phyloP scores from a whole-genome alignment of 2,888 invertebrate genomes.

The Rhagophthalmus giganteus region DNA sequence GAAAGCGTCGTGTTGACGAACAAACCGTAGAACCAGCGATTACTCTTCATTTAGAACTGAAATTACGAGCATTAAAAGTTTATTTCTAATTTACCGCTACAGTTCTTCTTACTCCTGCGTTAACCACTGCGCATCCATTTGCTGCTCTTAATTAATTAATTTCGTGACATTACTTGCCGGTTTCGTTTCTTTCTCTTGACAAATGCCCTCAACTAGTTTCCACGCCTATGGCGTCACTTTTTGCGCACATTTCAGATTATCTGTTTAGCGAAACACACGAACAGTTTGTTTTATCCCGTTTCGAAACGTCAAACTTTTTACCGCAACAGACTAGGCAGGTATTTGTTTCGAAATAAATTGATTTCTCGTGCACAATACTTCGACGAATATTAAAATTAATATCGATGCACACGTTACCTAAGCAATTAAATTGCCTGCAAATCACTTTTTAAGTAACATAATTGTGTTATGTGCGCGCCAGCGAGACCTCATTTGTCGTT shows the following conservation, averaged over 20 bases:
- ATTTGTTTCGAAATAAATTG: too few species aligned
- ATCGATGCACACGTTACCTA: too few species aligned
- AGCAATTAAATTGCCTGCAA: too few species aligned
- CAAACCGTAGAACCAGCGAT: conserved; percentile 28
- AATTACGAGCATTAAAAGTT: conserved; percentile 43
- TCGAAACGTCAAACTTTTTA: background rate
- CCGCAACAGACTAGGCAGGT: too few species aligned
- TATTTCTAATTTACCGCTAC: conserved; percentile 43
- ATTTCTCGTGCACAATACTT: too few species aligned
- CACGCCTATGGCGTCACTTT: conserved; percentile 20
- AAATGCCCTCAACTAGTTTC: conserved; percentile 25
- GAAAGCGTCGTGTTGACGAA: conserved; percentile 11
- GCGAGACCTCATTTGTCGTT: background rate
- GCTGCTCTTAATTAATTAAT: conserved; percentile 42
- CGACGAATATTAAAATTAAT: too few species aligned
- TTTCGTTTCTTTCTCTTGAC: conserved; percentile 35
- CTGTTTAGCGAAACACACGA: background rate
- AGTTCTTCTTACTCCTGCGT: conserved; percentile 38
- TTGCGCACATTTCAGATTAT: background rate
- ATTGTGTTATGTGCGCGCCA: too few species aligned
- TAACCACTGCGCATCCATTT: conserved; percentile 37
- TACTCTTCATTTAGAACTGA: conserved; percentile 41
- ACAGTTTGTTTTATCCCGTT: background rate
- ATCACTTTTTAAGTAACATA: too few species aligned
- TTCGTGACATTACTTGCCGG: conserved; percentile 38